Conservation (phyloP, 1,140 invertebrate species). For the Mizuhopecten yessoensis region DNA sequence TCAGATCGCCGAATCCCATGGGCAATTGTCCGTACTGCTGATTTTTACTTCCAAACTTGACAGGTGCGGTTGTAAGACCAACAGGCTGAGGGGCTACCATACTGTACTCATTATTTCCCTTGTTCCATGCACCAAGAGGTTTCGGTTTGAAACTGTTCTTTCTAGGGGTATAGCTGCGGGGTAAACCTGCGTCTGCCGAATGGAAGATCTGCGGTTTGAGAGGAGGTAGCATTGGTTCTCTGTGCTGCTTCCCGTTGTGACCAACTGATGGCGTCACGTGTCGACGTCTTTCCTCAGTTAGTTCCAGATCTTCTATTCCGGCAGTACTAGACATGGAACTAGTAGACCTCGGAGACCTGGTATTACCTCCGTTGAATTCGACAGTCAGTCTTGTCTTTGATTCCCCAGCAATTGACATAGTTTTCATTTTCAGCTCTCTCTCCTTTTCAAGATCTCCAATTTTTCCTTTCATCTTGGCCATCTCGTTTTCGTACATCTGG, state of each 20-base stretch:
- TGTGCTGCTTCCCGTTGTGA: neutral
- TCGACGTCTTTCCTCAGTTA: neutral
- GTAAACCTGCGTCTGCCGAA: neutral
- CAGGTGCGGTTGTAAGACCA: slow-evolving; percentile 53
- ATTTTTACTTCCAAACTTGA: slow-evolving; percentile 41
- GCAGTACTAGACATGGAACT: neutral
- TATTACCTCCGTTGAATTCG: neutral
- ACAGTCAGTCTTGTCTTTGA: neutral
- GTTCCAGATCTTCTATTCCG: neutral
- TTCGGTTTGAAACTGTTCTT: slow-evolving; percentile 29
- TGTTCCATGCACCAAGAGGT: neutral
- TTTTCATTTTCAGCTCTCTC: slow-evolving; percentile 25
- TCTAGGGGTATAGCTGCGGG: neutral
- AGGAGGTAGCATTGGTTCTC: neutral
- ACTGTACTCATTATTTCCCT: neutral
- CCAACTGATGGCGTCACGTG: neutral
- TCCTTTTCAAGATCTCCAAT: slow-evolving; percentile 57
- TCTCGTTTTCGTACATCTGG: slow-evolving; percentile 61
- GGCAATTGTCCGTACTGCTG: slow-evolving; percentile 43
- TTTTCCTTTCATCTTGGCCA: slow-evolving; percentile 51
- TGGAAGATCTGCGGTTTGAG: neutral
- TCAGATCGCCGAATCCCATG: slow-evolving; percentile 55
- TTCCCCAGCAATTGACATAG: neutral
- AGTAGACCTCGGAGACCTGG: neutral
- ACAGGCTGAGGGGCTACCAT: slow-evolving; percentile 13